Percentiles rank a stretch among this genome's conserved stretches.
phyloP scores from a whole-genome alignment of 2,888 invertebrate species.

The Eupithecia subumbrata region DNA sequence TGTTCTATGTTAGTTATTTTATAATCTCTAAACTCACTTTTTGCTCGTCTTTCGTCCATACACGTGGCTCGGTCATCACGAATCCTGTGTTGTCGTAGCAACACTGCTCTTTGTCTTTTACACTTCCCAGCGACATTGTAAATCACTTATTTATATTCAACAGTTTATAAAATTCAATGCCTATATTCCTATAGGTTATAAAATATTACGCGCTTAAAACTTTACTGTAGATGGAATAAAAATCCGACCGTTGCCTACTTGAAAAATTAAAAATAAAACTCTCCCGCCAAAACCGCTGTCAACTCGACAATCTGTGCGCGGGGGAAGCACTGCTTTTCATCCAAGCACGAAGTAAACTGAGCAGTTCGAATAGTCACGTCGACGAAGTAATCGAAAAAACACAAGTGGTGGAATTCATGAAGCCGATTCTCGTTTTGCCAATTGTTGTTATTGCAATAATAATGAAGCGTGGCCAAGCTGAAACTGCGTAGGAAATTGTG shows the following conservation, averaged over 20 bases:
- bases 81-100: conserved; percentile 73
- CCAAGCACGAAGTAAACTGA: conserved; percentile 42
- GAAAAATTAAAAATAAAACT: conserved; percentile 20
- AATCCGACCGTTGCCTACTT: conserved; percentile 2
- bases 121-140: conserved; percentile 46
- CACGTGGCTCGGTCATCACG: conserved; percentile 69
- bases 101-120: conserved; percentile 58
- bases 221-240: neutral
- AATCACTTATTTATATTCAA: neutral
- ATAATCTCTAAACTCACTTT: conserved; percentile 18
- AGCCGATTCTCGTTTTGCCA: conserved; percentile 28
- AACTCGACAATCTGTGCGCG: conserved; percentile 37
- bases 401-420: conserved; percentile 28
- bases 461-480: conserved; percentile 17
- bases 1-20: too few relatives aligned
- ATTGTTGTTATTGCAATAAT: conserved; percentile 11
- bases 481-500: neutral
- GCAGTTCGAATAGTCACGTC: conserved; percentile 24
- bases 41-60: conserved; percentile 57
- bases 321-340: conserved; percentile 35
- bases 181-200: neutral
- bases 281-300: conserved; percentile 57
- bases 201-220: neutral
- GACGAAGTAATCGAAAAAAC: conserved; percentile 35
- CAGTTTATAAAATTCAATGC: neutral